A percentile compares a stretch with the other conserved stretches of the same genome.
Conservation (phyloP, 2,888 invertebrate genomes). For the Mythimna albipuncta region DNA sequence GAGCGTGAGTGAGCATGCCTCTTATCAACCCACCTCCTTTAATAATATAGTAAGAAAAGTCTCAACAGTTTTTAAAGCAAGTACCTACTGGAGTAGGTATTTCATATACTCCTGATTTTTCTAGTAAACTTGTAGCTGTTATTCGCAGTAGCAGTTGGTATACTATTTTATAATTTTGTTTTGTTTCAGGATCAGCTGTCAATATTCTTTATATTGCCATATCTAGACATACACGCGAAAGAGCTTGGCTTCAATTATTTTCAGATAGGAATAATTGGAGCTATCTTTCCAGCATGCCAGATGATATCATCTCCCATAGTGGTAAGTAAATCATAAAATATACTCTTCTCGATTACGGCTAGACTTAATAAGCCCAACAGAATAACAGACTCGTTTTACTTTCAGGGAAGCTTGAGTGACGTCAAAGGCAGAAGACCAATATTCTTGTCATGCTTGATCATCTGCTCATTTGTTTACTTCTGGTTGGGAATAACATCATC, state of each 20-base stretch:
- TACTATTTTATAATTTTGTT: not conserved
- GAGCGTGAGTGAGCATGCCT: too few species aligned
- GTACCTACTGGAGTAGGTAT: not conserved
- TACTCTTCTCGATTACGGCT: not conserved
- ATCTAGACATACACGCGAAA: slow-evolving; percentile 34
- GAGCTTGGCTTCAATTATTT: slow-evolving; percentile 42
- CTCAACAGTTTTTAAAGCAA: too few species aligned
- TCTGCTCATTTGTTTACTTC: slow-evolving; percentile 86
- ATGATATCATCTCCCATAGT: slow-evolving; percentile 44
- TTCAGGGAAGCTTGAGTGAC: slow-evolving; percentile 91
- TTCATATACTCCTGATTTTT: not conserved
- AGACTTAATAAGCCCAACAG: not conserved
- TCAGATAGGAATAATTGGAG: slow-evolving; percentile 38
- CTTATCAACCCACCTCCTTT: too few species aligned
- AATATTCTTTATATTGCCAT: slow-evolving; percentile 38
- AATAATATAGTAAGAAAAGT: too few species aligned
- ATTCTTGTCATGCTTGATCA: slow-evolving; percentile 79
- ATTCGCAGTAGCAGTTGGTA: not conserved
- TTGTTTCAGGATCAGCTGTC: slow-evolving; percentile 75
- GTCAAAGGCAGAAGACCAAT: slow-evolving; percentile 87
- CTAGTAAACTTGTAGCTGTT: not conserved
- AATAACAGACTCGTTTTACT: slow-evolving; percentile 39
- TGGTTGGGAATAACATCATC: slow-evolving; percentile 86
- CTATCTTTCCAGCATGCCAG: slow-evolving; percentile 34
- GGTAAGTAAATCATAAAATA: slow-evolving; percentile 27